Conservation (phyloP, 2,797 vertebrate species). For the Clarias platycephalus region DNA sequence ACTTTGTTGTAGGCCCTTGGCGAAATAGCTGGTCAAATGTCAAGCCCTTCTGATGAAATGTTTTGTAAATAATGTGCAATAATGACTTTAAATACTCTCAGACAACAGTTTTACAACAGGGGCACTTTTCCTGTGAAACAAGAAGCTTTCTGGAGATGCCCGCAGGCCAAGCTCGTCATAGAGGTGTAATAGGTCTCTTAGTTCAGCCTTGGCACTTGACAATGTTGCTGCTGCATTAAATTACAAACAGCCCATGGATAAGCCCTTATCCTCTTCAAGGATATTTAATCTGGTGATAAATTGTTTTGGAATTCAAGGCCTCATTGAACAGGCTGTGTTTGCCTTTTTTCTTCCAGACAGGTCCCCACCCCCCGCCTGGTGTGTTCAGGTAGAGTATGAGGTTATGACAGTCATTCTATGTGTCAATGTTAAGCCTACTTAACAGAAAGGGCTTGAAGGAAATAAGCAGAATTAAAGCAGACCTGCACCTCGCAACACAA, state of each 20-base stretch:
- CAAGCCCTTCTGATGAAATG: slow-evolving; percentile 62
- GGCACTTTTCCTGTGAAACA: slow-evolving; percentile 64
- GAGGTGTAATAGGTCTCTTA: slow-evolving; percentile 61
- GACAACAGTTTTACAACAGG: slow-evolving; percentile 69
- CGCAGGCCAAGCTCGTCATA: slow-evolving; percentile 64
- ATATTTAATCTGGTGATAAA: slow-evolving; percentile 60
- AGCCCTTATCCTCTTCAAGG: slow-evolving; percentile 57
- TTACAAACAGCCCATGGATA: slow-evolving; percentile 64
- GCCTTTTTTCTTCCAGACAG: slow-evolving; percentile 48
- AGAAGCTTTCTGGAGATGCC: slow-evolving; percentile 61
- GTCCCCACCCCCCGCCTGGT: slow-evolving; percentile 10
- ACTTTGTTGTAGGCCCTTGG: slow-evolving; percentile 59
- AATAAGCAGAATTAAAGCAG: slow-evolving; percentile 39
- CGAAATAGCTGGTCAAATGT: slow-evolving; percentile 67
- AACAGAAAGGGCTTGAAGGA: slow-evolving; percentile 27
- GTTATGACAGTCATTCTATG: slow-evolving; percentile 55
- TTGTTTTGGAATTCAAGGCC: slow-evolving; percentile 66
- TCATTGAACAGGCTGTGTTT: slow-evolving; percentile 62
- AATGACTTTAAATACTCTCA: slow-evolving; percentile 69
- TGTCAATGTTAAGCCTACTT: slow-evolving; percentile 52
- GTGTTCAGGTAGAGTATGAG: slow-evolving; percentile 54
- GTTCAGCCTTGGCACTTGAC: slow-evolving; percentile 60
- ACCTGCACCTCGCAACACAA: slow-evolving; percentile 14
- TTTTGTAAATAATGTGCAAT: slow-evolving; percentile 64
- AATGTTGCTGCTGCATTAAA: slow-evolving; percentile 65